Percentiles rank a stretch among this genome's conserved stretches.
Evolutionary conservation across 2,797 vertebrate species (phyloP).

Genomic region (Eulemur rubriventer): DNA sequence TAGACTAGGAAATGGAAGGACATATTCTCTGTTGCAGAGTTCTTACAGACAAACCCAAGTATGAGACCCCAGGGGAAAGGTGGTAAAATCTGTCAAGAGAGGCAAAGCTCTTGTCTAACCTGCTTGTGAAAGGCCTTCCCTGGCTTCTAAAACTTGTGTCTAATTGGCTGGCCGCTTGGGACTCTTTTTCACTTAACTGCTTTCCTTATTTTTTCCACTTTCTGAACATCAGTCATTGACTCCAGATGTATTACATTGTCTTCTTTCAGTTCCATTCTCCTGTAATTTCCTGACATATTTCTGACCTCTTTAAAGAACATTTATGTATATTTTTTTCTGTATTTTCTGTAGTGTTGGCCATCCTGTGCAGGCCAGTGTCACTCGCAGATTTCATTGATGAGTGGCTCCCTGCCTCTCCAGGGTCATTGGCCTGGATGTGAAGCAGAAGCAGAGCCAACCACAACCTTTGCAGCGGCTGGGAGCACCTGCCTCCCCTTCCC

Average conservation of each 20-base stretch:
- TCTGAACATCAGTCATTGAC: slow-evolving; percentile 26
- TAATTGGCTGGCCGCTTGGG: not conserved
- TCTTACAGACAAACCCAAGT: not conserved
- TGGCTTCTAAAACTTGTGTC: not conserved
- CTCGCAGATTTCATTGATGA: not conserved
- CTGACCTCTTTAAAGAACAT: not conserved
- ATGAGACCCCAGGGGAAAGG: not conserved
- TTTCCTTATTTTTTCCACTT: not conserved
- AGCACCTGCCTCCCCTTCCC: not conserved
- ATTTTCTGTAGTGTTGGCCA: not conserved
- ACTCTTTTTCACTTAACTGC: not conserved
- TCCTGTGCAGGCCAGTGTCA: not conserved
- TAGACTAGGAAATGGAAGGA: not conserved
- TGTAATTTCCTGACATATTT: slow-evolving; percentile 53
- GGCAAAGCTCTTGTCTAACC: not conserved
- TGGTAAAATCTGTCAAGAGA: not conserved
- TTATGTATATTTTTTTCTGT: not conserved
- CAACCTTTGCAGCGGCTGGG: not conserved
- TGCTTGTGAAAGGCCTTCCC: not conserved
- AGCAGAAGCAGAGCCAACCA: not conserved
- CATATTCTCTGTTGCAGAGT: not conserved
- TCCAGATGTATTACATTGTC: slow-evolving; percentile 18
- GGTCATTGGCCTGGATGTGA: not conserved
- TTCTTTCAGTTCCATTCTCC: slow-evolving; percentile 10
- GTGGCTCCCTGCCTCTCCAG: not conserved